Evolutionary conservation across 2,797 vertebrate species (phyloP).

Genomic region (Capromys pilorides): DNA sequence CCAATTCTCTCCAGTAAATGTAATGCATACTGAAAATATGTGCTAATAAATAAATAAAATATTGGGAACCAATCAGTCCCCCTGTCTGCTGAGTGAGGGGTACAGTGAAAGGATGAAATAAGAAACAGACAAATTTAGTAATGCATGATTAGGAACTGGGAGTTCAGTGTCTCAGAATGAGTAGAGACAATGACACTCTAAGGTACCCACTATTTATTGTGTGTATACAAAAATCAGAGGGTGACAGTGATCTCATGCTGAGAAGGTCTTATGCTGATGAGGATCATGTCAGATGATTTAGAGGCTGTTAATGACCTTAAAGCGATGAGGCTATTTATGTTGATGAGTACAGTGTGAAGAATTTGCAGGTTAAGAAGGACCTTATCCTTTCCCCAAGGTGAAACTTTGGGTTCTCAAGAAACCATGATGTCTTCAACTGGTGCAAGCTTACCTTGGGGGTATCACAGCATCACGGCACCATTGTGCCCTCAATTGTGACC

Average conservation of each 20-base stretch:
- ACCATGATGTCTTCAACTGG: neutral
- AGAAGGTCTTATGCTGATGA: neutral
- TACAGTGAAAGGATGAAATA: neutral
- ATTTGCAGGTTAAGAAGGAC: too few relatives aligned
- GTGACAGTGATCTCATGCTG: neutral
- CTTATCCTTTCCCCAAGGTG: neutral
- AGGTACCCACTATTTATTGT: neutral
- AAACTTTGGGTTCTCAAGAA: neutral
- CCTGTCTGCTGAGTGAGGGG: neutral
- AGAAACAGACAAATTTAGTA: neutral
- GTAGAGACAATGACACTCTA: neutral
- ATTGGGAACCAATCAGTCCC: neutral
- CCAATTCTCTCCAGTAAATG: neutral
- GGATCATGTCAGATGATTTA: neutral
- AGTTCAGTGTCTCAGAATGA: neutral
- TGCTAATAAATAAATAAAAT: neutral
- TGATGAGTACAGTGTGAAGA: neutral
- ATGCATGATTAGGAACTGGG: neutral
- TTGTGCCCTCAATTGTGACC: neutral
- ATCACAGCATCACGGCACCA: neutral
- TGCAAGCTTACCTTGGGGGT: neutral
- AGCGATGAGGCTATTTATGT: neutral
- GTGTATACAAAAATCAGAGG: neutral
- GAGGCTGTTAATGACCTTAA: neutral
- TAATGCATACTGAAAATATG: neutral